Evolutionary conservation across 2,888 invertebrate species (phyloP).

Genomic region (Heliothis peltigera): DNA sequence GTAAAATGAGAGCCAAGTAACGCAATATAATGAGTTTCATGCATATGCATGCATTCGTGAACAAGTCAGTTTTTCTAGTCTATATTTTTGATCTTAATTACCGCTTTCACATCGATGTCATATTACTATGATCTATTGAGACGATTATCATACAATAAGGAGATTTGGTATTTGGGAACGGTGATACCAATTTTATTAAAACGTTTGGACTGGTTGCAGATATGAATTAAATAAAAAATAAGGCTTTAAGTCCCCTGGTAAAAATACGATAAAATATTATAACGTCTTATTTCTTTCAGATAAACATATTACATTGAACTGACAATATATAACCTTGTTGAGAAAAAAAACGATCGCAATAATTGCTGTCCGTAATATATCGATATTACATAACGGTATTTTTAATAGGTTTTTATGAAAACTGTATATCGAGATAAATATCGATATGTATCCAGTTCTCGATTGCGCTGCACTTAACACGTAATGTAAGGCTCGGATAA

Average conservation of each 20-base stretch:
- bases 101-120: constrained; percentile 32
- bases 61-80: constrained; percentile 45
- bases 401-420: constrained; percentile 54
- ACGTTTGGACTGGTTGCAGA: constrained; percentile 10
- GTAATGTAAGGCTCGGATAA: constrained; percentile 41
- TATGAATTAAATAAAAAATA: constrained; percentile 12
- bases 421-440: constrained; percentile 47
- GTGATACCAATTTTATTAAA: constrained; percentile 3
- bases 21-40: constrained; percentile 49
- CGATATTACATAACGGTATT: constrained; percentile 67
- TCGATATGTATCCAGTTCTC: constrained; percentile 31
- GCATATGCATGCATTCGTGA: constrained; percentile 35
- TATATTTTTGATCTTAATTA: constrained; percentile 40
- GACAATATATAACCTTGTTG: constrained; percentile 64
- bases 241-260: constrained; percentile 7
- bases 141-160: constrained; percentile 21
- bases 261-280: constrained; percentile 19
- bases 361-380: constrained; percentile 62
- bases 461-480: constrained; percentile 45
- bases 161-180: constrained; percentile 21
- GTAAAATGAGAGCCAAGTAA: constrained; percentile 40
- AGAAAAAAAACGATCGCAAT: constrained; percentile 57
- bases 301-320: constrained; percentile 50
- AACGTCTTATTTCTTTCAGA: constrained; percentile 13
- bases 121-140: constrained; percentile 24